Conservation (phyloP, 1,140 invertebrate species). For the Acarapis woodi region DNA sequence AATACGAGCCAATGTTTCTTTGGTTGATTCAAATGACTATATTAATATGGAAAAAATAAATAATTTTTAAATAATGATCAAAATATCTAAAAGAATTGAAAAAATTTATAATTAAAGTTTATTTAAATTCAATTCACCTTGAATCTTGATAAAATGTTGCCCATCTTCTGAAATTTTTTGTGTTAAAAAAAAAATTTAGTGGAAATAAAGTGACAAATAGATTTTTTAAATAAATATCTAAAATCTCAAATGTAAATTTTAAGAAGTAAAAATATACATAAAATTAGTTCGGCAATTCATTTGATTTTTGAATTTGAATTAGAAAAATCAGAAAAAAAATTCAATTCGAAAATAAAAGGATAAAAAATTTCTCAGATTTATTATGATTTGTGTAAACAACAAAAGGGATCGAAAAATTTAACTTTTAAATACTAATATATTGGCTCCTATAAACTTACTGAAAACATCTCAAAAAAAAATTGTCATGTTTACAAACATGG, state of each 20-base stretch:
- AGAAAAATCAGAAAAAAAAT: too few species aligned
- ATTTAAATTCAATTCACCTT: background rate
- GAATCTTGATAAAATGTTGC: background rate
- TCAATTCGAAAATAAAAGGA: too few species aligned
- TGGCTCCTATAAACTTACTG: too few species aligned
- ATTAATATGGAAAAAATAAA: background rate
- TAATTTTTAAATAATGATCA: background rate
- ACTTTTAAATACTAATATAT: too few species aligned
- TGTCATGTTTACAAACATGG: too few species aligned
- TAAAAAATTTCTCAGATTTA: too few species aligned
- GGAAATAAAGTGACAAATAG: background rate
- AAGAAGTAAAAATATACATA: background rate
- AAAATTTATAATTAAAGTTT: background rate
- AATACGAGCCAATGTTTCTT: conserved; percentile 35
- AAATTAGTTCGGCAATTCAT: too few species aligned
- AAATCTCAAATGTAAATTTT: background rate
- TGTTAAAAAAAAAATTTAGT: background rate
- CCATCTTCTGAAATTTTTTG: background rate
- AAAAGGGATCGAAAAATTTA: too few species aligned
- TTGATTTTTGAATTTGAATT: too few species aligned
- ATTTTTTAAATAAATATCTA: background rate
- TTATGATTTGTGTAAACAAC: too few species aligned
- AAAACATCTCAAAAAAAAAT: too few species aligned
- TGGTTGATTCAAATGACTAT: conserved; percentile 16
- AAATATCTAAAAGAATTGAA: background rate